Percentiles rank a stretch among this genome's conserved stretches.
Evolutionary conservation across 2,797 vertebrate species (phyloP).

Genomic region (Mallotus villosus): DNA sequence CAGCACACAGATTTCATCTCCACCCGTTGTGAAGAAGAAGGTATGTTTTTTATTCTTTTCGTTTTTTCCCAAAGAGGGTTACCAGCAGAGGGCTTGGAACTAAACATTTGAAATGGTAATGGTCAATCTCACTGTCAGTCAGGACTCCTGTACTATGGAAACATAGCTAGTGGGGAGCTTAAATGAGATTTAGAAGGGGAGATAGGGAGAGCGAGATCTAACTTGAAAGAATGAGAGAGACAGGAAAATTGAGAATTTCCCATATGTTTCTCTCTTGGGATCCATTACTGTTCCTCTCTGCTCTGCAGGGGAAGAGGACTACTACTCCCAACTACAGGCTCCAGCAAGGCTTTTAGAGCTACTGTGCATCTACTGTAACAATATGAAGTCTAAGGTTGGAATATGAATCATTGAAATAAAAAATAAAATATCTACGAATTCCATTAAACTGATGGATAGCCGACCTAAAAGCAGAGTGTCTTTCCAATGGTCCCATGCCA

Average conservation of each 20-base stretch:
- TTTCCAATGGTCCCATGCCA: slow-evolving; percentile 41
- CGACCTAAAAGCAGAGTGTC: slow-evolving; percentile 53
- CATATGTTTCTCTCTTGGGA: slow-evolving; percentile 56
- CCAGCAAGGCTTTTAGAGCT: slow-evolving; percentile 67
- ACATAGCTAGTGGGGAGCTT: slow-evolving; percentile 47
- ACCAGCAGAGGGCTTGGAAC: slow-evolving; percentile 33
- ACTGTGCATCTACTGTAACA: slow-evolving; percentile 58
- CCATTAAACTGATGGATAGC: background rate
- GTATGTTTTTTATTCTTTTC: slow-evolving; percentile 18
- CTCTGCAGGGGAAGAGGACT: slow-evolving; percentile 41
- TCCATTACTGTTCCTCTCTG: slow-evolving; percentile 60
- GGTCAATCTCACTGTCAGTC: slow-evolving; percentile 46
- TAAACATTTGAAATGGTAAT: slow-evolving; percentile 51
- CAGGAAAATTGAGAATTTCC: slow-evolving; percentile 33
- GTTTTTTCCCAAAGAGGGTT: slow-evolving; percentile 3
- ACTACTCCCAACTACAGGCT: slow-evolving; percentile 45
- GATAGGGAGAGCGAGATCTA: slow-evolving; percentile 22
- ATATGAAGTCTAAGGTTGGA: slow-evolving; percentile 51
- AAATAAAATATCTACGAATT: slow-evolving; percentile 7
- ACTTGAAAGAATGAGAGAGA: slow-evolving; percentile 35
- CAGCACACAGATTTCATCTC: too few species aligned
- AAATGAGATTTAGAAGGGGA: slow-evolving; percentile 35
- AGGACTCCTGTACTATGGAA: slow-evolving; percentile 42
- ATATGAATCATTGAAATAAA: slow-evolving; percentile 70
- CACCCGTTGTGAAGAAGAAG: slow-evolving; percentile 24